Conservation (phyloP, 2,113 vertebrate genomes). For the Smithornis capensis region DNA sequence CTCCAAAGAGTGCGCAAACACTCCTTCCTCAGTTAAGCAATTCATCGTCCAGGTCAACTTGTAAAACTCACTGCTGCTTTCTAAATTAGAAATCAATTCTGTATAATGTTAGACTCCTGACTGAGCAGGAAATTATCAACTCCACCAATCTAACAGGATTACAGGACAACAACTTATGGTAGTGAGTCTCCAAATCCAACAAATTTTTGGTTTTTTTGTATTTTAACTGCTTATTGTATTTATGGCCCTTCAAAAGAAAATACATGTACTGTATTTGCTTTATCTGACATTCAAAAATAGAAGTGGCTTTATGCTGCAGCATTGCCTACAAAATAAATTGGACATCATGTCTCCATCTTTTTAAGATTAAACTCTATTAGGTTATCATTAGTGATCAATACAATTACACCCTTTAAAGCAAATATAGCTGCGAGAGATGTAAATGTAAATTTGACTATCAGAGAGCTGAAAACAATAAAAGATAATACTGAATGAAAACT, state of each 20-base stretch:
- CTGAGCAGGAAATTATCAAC: not conserved
- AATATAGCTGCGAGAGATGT: not conserved
- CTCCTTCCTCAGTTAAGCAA: not conserved
- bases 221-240: not conserved
- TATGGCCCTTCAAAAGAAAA: not conserved
- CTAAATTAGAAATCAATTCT: conserved; percentile 38
- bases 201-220: not conserved
- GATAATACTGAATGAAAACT: not conserved
- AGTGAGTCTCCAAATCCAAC: not conserved
- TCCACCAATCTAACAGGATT: not conserved
- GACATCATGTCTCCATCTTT: not conserved
- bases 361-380: not conserved
- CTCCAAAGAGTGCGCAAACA: not conserved
- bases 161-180: not conserved
- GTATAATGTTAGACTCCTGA: not conserved
- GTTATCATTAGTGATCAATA: not conserved
- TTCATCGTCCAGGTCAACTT: not conserved
- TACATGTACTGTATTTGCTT: not conserved
- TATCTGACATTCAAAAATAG: not conserved
- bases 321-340: not conserved
- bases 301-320: not conserved
- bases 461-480: not conserved
- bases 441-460: not conserved
- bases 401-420: not conserved
- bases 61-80: not conserved